Evolutionary conservation across 1,140 invertebrate genomes (phyloP).

Genomic region (Zaprionus taronus): DNA sequence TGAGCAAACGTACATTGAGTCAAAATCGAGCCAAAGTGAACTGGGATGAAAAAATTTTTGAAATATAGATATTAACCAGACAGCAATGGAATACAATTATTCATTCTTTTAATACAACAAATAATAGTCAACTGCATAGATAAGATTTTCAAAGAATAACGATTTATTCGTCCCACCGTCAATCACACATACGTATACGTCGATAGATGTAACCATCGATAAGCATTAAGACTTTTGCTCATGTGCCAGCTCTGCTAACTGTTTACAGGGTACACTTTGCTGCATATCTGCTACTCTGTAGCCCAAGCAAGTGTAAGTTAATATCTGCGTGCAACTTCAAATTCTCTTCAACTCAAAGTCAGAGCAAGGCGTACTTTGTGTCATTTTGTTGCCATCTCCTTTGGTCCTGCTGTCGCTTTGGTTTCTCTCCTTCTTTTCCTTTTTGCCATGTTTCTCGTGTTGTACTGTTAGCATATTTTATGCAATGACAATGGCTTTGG

Average conservation of each 20-base stretch:
- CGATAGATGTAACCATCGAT: too few relatives aligned
- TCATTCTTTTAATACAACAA: too few relatives aligned
- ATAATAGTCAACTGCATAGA: too few relatives aligned
- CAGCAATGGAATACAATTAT: too few relatives aligned
- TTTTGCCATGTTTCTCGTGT: slow-evolving; percentile 40
- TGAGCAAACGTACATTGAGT: neutral
- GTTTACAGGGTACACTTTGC: neutral
- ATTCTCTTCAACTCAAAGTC: slow-evolving; percentile 38
- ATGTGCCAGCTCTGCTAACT: neutral
- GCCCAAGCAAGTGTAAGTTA: slow-evolving; percentile 30
- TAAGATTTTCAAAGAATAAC: too few relatives aligned
- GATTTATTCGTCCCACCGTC: too few relatives aligned
- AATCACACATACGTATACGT: too few relatives aligned
- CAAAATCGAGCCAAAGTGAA: neutral
- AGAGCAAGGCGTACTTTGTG: slow-evolving; percentile 36
- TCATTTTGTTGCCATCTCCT: slow-evolving; percentile 38
- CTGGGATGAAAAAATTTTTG: neutral
- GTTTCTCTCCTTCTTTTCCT: slow-evolving; percentile 12
- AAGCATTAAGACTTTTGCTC: neutral
- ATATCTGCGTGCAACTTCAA: slow-evolving; percentile 44
- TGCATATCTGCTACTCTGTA: neutral
- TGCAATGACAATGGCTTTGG: slow-evolving; percentile 84
- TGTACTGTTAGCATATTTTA: slow-evolving; percentile 83
- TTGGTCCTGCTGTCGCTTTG: neutral
- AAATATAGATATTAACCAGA: too few relatives aligned